These are phyloP conservation scores for Paraescarpia echinospica DNA, from an alignment of 1,140 invertebrate species.

Conservation along the genomic window DNA sequence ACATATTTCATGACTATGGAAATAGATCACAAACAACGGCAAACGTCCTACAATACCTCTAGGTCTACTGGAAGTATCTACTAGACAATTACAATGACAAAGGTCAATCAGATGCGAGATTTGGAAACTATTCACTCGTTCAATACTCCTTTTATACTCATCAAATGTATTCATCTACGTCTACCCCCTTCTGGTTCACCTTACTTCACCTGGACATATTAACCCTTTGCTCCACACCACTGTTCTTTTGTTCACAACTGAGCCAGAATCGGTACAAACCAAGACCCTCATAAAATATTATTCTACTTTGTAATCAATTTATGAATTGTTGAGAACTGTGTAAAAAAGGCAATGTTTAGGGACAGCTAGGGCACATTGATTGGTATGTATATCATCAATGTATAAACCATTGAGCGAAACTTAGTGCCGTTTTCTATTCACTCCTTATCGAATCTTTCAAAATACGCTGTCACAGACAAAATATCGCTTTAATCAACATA, in stretches of 20 bases:
- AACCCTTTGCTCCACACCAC: not conserved
- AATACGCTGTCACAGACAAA: no score
- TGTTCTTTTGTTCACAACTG: not conserved
- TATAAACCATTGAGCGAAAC: no score
- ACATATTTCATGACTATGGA: not conserved
- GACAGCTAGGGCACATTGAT: not conserved
- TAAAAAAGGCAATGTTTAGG: not conserved
- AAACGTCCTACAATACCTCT: not conserved
- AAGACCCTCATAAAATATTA: not conserved
- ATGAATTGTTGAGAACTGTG: not conserved
- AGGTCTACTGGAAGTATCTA: not conserved
- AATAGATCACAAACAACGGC: not conserved
- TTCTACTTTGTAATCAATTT: not conserved
- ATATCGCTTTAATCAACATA: no score
- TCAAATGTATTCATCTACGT: not conserved
- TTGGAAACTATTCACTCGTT: not conserved
- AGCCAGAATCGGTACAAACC: not conserved
- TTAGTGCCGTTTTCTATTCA: no score
- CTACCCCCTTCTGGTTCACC: not conserved
- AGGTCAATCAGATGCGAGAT: not conserved
- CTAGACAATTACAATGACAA: not conserved
- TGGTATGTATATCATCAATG: no score
- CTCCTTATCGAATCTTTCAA: no score
- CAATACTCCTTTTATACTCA: not conserved
- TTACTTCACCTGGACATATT: not conserved